These are phyloP conservation scores for Fukomys damarensis DNA, from an alignment of 2,113 vertebrate species.

Conservation along the genomic window DNA sequence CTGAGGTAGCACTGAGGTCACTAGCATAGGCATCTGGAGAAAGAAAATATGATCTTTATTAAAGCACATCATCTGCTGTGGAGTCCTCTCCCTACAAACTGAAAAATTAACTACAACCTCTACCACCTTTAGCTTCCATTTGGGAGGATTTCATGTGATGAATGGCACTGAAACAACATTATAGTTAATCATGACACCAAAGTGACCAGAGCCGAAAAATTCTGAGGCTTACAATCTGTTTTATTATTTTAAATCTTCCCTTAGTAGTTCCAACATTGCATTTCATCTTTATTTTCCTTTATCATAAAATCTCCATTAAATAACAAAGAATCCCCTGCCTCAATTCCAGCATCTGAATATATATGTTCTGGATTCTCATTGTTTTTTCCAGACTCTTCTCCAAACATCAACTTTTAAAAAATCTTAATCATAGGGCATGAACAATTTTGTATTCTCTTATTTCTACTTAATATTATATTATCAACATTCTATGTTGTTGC, in stretches of 20 bases:
- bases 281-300: constrained; percentile 21
- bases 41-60: not conserved
- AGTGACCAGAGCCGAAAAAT: not conserved
- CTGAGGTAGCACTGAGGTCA: not conserved
- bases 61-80: not conserved
- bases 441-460: not conserved
- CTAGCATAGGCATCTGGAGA: not conserved
- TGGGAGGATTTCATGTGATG: not conserved
- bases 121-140: not conserved
- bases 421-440: not conserved
- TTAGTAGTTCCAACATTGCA: not conserved
- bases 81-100: too few relatives aligned
- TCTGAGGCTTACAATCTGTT: not conserved
- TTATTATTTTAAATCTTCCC: not conserved
- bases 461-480: not conserved
- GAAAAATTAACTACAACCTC: not conserved
- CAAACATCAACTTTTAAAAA: not conserved
- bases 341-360: not conserved
- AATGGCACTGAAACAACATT: not conserved
- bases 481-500: not conserved
- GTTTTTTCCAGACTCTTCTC: not conserved
- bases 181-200: not conserved
- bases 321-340: not conserved
- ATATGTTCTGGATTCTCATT: not conserved
- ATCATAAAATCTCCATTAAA: constrained; percentile 17